phyloP scores from a whole-genome alignment of 1,140 invertebrate genomes.

The Sogatella furcifera region DNA sequence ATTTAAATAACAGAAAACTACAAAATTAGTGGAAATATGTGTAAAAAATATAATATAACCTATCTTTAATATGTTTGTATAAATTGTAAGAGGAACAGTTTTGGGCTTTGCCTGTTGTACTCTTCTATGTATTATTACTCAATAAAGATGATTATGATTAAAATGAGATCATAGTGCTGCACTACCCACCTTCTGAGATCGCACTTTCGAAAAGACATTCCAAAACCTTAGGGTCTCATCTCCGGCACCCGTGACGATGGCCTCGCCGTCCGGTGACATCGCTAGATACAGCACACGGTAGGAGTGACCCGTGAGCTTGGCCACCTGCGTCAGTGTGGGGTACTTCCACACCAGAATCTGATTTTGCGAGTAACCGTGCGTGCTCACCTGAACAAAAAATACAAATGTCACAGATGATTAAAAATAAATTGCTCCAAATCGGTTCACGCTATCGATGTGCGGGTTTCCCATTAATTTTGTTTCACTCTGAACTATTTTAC shows the following conservation, averaged over 20 bases:
- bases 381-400: conserved; percentile 62
- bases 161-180: neutral
- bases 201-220: conserved; percentile 98
- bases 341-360: conserved; percentile 99
- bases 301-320: conserved; percentile 96
- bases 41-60: no score
- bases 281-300: conserved; percentile 95
- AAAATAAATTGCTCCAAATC: neutral
- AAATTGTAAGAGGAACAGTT: no score
- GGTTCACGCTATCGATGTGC: no score
- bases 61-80: no score
- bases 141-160: no score
- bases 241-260: conserved; percentile 97
- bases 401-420: conserved; percentile 7
- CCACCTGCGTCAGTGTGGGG: conserved; percentile 86
- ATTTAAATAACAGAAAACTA: no score
- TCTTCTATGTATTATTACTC: no score
- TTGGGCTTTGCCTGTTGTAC: no score
- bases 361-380: conserved; percentile 99
- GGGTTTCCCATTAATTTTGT: no score
- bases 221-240: conserved; percentile 98
- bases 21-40: no score
- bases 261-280: conserved; percentile 96
- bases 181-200: conserved; percentile 57
- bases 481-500: no score